A percentile compares a stretch with the other conserved stretches of the same genome.
Conservation (phyloP, 2,888 invertebrate species). For the Lasioglossum oenotherae region DNA sequence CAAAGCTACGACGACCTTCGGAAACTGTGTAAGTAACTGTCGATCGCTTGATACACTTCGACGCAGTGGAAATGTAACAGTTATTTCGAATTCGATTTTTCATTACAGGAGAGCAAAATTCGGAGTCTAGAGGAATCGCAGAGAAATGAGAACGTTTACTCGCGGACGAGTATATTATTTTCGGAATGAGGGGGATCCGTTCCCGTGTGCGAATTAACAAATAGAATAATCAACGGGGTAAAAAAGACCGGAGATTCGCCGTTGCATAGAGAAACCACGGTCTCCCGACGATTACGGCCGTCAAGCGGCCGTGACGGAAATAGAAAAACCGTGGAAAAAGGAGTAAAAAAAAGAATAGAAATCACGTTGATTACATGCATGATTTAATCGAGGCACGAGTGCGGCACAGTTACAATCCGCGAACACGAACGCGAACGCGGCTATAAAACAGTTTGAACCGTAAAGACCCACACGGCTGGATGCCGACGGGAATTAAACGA, state of each 20-base stretch:
- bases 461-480: not conserved
- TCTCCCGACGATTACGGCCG: slow-evolving; percentile 38
- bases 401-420: slow-evolving; percentile 1
- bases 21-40: not conserved
- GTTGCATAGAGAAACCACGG: slow-evolving; percentile 50
- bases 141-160: not conserved
- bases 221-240: not conserved
- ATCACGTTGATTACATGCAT: slow-evolving; percentile 47
- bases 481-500: not conserved
- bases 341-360: slow-evolving; percentile 43
- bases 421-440: not conserved
- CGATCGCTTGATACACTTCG: no score
- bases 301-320: slow-evolving; percentile 45
- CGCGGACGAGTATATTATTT: not conserved
- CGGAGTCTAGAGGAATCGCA: no score
- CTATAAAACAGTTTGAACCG: not conserved
- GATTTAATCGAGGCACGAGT: slow-evolving; percentile 19
- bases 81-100: not conserved
- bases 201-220: slow-evolving; percentile 11
- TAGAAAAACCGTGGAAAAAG: slow-evolving; percentile 45
- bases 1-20: no score
- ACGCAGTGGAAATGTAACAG: no score
- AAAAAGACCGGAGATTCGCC: slow-evolving; percentile 34
- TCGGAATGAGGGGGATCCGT: not conserved
- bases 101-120: no score